A percentile compares a stretch with the other conserved stretches of the same genome.
Evolutionary conservation across 2,113 vertebrate genomes (phyloP).

Genomic region (Toxotes chatareus): DNA sequence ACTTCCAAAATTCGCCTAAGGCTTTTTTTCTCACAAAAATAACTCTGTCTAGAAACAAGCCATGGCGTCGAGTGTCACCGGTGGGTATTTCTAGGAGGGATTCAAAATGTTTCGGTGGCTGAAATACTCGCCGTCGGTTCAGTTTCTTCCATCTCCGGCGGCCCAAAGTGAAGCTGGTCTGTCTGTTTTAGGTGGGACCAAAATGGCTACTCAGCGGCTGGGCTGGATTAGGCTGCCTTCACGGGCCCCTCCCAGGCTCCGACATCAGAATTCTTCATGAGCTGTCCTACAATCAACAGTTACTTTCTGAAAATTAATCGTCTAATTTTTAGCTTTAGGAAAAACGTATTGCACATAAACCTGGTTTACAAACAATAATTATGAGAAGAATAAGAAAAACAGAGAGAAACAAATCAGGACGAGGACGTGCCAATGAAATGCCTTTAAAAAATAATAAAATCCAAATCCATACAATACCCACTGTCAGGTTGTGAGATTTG

Average conservation of each 20-base stretch:
- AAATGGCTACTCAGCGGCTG: conserved; percentile 90
- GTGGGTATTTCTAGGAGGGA: background rate
- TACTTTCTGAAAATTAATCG: no score
- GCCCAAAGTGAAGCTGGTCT: conserved; percentile 72
- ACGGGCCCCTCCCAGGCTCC: conserved; percentile 41
- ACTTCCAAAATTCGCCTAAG: conserved; percentile 62
- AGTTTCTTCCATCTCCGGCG: conserved; percentile 80
- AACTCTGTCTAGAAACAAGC: conserved; percentile 28
- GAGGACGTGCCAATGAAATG: background rate
- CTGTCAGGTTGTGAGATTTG: background rate
- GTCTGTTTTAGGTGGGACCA: conserved; percentile 85
- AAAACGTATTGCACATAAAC: no score
- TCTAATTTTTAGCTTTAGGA: no score
- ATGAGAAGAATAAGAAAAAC: background rate
- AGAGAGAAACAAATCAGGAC: background rate
- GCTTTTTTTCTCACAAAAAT: conserved; percentile 7
- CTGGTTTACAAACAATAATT: background rate
- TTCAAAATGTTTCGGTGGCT: conserved; percentile 43
- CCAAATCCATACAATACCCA: background rate
- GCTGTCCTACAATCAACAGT: background rate
- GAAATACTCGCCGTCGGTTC: conserved; percentile 67
- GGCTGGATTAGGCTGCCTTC: conserved; percentile 78
- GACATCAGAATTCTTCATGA: background rate
- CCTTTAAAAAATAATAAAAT: background rate
- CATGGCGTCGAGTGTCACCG: conserved; percentile 40